Conservation (phyloP, 2,113 vertebrate genomes). For the Marcusenius ussheri region DNA sequence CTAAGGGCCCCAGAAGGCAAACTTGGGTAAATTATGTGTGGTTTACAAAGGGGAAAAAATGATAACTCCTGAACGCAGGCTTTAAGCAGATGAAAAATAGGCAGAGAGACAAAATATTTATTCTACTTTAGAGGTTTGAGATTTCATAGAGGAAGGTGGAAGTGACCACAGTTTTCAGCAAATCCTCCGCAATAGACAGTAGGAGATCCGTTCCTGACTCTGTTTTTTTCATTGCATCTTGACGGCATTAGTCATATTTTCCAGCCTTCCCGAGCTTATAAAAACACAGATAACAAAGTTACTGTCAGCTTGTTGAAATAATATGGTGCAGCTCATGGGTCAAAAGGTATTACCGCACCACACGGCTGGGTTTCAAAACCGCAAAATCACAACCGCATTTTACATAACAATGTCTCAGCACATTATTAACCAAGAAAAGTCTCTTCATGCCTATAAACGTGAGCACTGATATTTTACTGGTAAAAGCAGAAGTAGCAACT, state of each 20-base stretch:
- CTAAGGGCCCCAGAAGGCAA: background rate
- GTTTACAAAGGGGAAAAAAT: background rate
- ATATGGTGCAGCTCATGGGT: background rate
- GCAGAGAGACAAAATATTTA: background rate
- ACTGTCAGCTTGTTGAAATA: background rate
- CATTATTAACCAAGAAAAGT: background rate
- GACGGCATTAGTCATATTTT: background rate
- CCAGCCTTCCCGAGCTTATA: background rate
- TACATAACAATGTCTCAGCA: background rate
- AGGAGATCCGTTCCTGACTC: background rate
- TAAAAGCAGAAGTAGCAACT: background rate
- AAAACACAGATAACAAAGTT: background rate
- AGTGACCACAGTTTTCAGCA: background rate
- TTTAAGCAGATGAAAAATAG: background rate
- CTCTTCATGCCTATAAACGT: background rate
- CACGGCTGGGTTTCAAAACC: background rate
- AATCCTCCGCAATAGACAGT: background rate
- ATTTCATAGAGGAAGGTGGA: background rate
- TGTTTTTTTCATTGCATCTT: background rate
- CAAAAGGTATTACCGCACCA: background rate
- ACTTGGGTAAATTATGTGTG: background rate
- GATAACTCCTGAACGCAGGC: background rate
- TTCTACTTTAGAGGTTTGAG: background rate
- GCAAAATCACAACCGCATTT: background rate
- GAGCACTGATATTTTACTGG: background rate